Conservation (phyloP, 2,888 invertebrate genomes). For the Caenorhabditis imperialis region DNA sequence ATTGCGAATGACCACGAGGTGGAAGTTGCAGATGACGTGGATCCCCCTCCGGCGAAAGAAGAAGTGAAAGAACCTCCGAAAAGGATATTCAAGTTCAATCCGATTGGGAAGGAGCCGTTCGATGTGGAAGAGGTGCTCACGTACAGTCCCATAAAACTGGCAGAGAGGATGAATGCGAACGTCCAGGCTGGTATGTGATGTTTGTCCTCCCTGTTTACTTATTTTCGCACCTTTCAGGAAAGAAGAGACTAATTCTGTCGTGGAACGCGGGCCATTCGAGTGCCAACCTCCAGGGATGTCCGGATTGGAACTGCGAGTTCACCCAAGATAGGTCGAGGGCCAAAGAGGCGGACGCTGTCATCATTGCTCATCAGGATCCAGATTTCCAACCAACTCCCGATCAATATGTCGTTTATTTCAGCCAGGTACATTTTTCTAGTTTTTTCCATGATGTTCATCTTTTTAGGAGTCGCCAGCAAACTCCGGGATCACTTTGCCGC, state of each 20-base stretch:
- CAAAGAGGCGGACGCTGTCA: conserved; percentile 54
- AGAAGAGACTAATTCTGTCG: conserved; percentile 60
- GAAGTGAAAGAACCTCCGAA: not conserved
- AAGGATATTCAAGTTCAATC: conserved; percentile 53
- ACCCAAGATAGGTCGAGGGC: conserved; percentile 48
- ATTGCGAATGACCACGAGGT: conserved; percentile 21
- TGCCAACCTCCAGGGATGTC: conserved; percentile 71
- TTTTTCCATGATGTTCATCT: not conserved
- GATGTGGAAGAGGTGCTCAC: conserved; percentile 62
- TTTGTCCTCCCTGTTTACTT: not conserved
- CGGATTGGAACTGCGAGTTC: conserved; percentile 76
- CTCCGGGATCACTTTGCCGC: conserved; percentile 47
- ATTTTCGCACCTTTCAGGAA: conserved; percentile 15
- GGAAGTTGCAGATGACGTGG: not conserved
- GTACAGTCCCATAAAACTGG: conserved; percentile 50
- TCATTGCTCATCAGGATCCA: conserved; percentile 39
- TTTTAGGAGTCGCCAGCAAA: conserved; percentile 66
- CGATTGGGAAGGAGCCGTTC: conserved; percentile 59
- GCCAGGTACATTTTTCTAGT: conserved; percentile 51
- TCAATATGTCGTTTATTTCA: conserved; percentile 66
- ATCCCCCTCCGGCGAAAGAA: not conserved
- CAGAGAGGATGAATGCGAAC: conserved; percentile 53
- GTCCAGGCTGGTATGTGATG: conserved; percentile 34
- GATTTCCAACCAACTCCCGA: conserved; percentile 42
- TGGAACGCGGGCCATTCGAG: conserved; percentile 64